phyloP scores from a whole-genome alignment of 1,140 invertebrate genomes.

The Ctenoplectra terminalis region DNA sequence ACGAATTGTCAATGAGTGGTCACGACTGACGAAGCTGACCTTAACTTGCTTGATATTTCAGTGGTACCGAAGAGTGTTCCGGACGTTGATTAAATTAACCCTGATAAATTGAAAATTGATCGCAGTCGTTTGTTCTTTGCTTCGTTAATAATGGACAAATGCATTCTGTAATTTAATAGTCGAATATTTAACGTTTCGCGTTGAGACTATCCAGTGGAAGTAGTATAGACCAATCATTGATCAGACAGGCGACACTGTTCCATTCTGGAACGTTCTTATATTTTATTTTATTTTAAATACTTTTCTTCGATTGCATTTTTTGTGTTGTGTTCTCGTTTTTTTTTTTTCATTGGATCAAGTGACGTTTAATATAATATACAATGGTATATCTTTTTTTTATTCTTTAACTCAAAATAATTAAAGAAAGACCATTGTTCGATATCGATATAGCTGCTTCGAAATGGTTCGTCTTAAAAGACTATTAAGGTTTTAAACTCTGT shows the following conservation, averaged over 20 bases:
- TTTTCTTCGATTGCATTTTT: not conserved
- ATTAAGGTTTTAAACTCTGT: not conserved
- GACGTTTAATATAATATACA: too few species aligned
- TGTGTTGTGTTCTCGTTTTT: not conserved
- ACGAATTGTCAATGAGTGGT: not conserved
- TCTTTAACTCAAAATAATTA: not conserved
- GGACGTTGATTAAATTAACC: not conserved
- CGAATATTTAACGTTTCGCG: not conserved
- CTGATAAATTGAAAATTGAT: not conserved
- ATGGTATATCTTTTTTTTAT: not conserved
- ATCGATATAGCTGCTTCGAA: not conserved
- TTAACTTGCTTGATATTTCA: not conserved
- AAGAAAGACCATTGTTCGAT: too few species aligned
- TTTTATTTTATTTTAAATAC: too few species aligned
- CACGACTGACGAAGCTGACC: not conserved
- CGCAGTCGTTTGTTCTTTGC: too few species aligned
- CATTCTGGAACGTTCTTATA: too few species aligned
- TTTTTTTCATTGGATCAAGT: too few species aligned
- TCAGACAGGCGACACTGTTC: not conserved
- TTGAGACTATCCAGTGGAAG: not conserved
- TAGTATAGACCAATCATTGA: not conserved
- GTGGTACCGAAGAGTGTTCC: not conserved
- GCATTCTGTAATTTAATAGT: not conserved
- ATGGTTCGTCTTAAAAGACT: not conserved
- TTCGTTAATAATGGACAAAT: not conserved